Percentiles rank a stretch among this genome's conserved stretches.
Evolutionary conservation across 2,113 vertebrate species (phyloP).

Genomic region (Dendrocopos noguchii): DNA sequence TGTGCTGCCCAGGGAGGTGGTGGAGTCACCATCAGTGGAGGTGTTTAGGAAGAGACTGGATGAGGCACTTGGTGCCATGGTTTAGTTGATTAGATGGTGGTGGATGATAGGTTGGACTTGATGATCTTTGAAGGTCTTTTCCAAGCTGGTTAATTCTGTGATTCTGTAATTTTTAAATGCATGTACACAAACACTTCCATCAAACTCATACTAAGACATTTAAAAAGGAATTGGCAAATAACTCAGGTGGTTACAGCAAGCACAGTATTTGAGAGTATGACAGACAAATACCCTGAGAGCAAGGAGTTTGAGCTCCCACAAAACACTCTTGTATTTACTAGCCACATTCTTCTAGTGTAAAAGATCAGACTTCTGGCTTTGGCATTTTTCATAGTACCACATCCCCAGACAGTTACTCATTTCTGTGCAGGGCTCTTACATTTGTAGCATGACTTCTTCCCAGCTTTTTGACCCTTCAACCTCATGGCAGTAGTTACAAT

Average conservation of each 20-base stretch:
- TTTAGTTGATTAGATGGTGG: no score
- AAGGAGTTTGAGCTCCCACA: neutral
- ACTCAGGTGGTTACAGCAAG: neutral
- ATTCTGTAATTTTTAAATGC: neutral
- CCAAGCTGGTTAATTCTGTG: no score
- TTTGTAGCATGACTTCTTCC: neutral
- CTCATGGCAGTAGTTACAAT: rapidly evolving
- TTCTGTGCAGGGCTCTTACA: neutral
- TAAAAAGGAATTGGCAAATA: neutral
- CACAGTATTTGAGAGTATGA: neutral
- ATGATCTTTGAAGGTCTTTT: no score
- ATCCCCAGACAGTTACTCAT: rapidly evolving
- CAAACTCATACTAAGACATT: neutral
- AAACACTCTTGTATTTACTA: neutral
- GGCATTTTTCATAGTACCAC: neutral
- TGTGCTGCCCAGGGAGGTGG: no score
- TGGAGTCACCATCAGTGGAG: no score
- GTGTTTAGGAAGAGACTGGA: no score
- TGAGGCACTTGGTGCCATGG: no score
- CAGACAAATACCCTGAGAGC: neutral
- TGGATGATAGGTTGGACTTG: no score
- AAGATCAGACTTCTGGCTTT: neutral
- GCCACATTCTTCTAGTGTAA: neutral
- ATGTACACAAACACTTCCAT: neutral
- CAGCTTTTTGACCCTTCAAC: neutral